phyloP scores from a whole-genome alignment of 2,888 invertebrate genomes.

The Oxycera nigricornis region DNA sequence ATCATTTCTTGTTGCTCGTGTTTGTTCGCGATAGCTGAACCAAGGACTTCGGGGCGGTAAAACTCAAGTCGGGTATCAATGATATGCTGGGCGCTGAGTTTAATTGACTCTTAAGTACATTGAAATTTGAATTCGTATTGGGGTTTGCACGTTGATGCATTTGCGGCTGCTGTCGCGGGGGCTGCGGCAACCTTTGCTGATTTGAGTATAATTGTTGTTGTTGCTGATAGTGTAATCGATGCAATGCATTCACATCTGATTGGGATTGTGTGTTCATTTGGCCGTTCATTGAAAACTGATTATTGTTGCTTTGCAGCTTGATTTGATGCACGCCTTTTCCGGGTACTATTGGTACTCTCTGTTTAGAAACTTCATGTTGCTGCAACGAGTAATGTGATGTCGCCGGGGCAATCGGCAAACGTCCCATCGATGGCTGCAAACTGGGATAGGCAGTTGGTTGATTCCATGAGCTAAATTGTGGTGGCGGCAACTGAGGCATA shows the following conservation, averaged over 20 bases:
- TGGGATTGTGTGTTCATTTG: neutral
- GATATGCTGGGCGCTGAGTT: slow-evolving; percentile 63
- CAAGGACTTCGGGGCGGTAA: slow-evolving; percentile 62
- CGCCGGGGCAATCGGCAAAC: neutral
- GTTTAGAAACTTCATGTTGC: neutral
- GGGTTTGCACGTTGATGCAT: neutral
- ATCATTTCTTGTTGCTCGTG: slow-evolving; percentile 48
- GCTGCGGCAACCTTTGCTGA: slow-evolving; percentile 46
- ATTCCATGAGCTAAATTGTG: slow-evolving; percentile 60
- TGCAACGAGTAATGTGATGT: slow-evolving; percentile 18
- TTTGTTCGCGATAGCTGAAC: slow-evolving; percentile 46
- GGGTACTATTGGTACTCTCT: slow-evolving; percentile 18
- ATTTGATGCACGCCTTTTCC: slow-evolving; percentile 11
- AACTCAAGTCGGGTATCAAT: slow-evolving; percentile 66
- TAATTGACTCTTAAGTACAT: slow-evolving; percentile 42
- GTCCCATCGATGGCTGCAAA: slow-evolving; percentile 12
- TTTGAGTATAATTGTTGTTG: slow-evolving; percentile 41
- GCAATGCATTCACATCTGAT: slow-evolving; percentile 1
- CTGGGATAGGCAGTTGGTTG: slow-evolving; percentile 55
- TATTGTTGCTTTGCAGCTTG: slow-evolving; percentile 14
- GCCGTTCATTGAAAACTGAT: slow-evolving; percentile 2
- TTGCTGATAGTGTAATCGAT: slow-evolving; percentile 39
- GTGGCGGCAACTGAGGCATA: slow-evolving; percentile 44
- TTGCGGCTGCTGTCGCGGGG: slow-evolving; percentile 31
- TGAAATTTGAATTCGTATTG: slow-evolving; percentile 10